Evolutionary conservation across 1,140 invertebrate species (phyloP).

Genomic region (Lasaia peninsularis): DNA sequence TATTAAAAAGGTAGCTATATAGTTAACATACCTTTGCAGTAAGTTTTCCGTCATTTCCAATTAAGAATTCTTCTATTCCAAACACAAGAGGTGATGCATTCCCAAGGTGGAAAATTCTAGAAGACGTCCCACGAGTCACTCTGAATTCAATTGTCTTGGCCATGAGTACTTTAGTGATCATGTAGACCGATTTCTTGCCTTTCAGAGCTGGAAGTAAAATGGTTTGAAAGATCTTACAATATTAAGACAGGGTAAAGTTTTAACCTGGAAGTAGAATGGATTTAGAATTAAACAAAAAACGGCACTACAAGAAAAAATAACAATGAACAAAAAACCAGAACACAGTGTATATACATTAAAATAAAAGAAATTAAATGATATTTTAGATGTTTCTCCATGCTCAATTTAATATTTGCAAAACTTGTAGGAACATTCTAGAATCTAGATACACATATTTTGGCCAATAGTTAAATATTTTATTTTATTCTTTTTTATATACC

Average conservation of each 20-base stretch:
- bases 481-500: neutral
- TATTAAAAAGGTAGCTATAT: neutral
- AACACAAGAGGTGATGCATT: constrained; percentile 71
- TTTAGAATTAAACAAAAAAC: no score
- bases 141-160: constrained; percentile 75
- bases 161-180: constrained; percentile 72
- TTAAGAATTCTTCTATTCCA: constrained; percentile 63
- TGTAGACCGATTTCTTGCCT: constrained; percentile 70
- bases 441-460: no score
- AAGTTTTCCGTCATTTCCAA: constrained; percentile 67
- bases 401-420: no score
- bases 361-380: no score
- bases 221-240: neutral
- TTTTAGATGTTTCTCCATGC: no score
- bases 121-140: constrained; percentile 65
- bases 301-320: no score
- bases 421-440: no score
- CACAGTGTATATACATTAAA: no score
- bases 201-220: constrained; percentile 52
- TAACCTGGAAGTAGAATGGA: no score
- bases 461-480: no score
- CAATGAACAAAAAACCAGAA: no score
- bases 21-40: constrained; percentile 56
- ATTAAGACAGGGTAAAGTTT: no score
- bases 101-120: constrained; percentile 72